Base-by-base conservation (phyloP, 2,113 vertebrate genomes). In the Microcebus tavaratra region DNA sequence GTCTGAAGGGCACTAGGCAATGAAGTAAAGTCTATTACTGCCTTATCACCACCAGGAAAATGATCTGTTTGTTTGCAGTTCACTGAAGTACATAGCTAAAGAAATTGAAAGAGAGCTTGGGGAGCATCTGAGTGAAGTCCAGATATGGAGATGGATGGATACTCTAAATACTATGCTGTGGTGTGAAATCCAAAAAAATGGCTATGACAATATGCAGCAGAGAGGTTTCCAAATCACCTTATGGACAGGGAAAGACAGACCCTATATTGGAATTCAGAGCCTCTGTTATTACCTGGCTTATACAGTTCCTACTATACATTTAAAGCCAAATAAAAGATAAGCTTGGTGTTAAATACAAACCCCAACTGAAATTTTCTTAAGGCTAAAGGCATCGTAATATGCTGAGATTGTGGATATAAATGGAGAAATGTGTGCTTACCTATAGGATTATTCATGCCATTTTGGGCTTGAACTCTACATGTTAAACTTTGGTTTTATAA, bases 61-160 rank as follows among this genome's bases (percentile, higher is more conserved):
- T 80, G 85, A 96, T 97, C 97, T 97, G 97, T 97, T 96, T 97
- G 95, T 97, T 97, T 96, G 97, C 96, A 94, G 97, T 88, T 98
- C 97, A 97, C 93, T 97, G 96, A 96, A 96, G 98, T 97, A 94
- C 94, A 94, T 39, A 96, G 94, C 93, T 78, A 94, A 95, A 96
- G 93, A 96, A 97, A 98, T 96, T 94, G 93, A 96, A 96, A 95
- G 83, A 81, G 94, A 87, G 88, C 78, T 93, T 83, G 59, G 88
- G 90, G 90, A 96, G 72, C 6, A 21, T 80, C 67, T 87, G 55
- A 89, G 79, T 79, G 29, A 95, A 87, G 91, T 79, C 68, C 91
- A 96, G 72, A 94, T 94, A 92, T 92, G 92, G 72, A 97, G 96
- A 95, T 94, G 42, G 96, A 96, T 97, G 78, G 63, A 76, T 67